Percentiles rank a stretch among this genome's conserved stretches.
phyloP scores from a whole-genome alignment of 2,888 invertebrate species.

The Prostheceraeus crozeri region DNA sequence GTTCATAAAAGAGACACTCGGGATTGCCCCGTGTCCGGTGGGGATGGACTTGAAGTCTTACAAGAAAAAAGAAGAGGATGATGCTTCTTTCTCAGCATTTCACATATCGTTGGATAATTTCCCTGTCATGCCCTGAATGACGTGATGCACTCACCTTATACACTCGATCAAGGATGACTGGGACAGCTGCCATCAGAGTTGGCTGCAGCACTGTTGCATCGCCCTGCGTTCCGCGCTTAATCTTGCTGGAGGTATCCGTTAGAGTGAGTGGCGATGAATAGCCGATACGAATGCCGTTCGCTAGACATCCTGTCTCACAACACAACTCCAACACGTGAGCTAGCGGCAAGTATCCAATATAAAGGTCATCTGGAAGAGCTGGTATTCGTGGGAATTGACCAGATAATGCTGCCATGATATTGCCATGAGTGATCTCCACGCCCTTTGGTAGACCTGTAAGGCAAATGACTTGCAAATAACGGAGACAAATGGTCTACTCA shows the following conservation, averaged over 20 bases:
- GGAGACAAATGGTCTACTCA: too few species aligned
- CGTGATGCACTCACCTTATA: background rate
- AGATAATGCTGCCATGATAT: slow-evolving; percentile 50
- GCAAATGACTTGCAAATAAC: too few species aligned
- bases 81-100: too few species aligned
- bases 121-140: background rate
- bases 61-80: too few species aligned
- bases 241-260: slow-evolving; percentile 70
- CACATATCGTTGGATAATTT: too few species aligned
- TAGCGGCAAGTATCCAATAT: slow-evolving; percentile 87
- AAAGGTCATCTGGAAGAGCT: slow-evolving; percentile 62
- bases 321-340: slow-evolving; percentile 93
- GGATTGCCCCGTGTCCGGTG: too few species aligned
- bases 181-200: slow-evolving; percentile 89
- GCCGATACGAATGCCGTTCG: slow-evolving; percentile 81
- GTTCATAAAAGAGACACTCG: too few species aligned
- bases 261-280: slow-evolving; percentile 76
- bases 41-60: too few species aligned
- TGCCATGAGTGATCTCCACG: slow-evolving; percentile 58
- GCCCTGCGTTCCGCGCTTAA: slow-evolving; percentile 85
- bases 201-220: slow-evolving; percentile 83
- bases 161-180: slow-evolving; percentile 61
- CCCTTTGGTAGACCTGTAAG: slow-evolving; percentile 45
- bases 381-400: slow-evolving; percentile 35
- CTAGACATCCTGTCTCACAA: slow-evolving; percentile 66